These are phyloP conservation scores for Dyspetes luteomarginatus DNA, from an alignment of 2,888 invertebrate species.

Conservation along the genomic window DNA sequence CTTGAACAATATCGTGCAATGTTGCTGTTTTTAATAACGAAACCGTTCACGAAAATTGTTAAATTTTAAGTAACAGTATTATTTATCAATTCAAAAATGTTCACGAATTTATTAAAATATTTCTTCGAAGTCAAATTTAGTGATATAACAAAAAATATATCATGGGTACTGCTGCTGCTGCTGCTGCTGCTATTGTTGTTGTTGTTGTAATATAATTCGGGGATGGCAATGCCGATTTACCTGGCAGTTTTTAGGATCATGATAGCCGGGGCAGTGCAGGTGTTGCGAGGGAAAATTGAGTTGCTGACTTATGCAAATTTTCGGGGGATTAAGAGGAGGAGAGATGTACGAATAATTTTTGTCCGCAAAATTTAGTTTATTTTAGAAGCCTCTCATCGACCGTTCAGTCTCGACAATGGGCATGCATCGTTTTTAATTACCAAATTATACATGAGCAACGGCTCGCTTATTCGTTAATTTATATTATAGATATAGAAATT, in stretches of 20 bases:
- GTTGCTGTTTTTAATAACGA: too few relatives aligned
- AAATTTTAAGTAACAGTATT: too few relatives aligned
- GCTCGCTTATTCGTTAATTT: slow-evolving; percentile 57
- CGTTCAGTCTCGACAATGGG: slow-evolving; percentile 41
- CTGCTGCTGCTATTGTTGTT: slow-evolving; percentile 15
- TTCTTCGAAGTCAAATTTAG: too few relatives aligned
- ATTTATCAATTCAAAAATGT: too few relatives aligned
- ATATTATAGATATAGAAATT: too few relatives aligned
- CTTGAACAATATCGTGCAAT: too few relatives aligned
- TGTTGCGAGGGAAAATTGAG: slow-evolving; percentile 38
- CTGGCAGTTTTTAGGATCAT: slow-evolving; percentile 9
- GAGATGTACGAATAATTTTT: slow-evolving; percentile 36
- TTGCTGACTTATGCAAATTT: slow-evolving; percentile 66
- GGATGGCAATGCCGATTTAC: slow-evolving; percentile 6
- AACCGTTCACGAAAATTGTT: too few relatives aligned
- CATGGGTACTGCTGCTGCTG: slow-evolving; percentile 7
- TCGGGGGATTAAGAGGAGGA: slow-evolving; percentile 40
- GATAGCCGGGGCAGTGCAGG: background rate
- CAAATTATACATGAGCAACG: slow-evolving; percentile 66
- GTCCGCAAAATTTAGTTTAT: slow-evolving; percentile 44
- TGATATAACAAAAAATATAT: too few relatives aligned
- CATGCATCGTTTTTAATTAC: slow-evolving; percentile 68
- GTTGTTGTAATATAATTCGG: slow-evolving; percentile 7
- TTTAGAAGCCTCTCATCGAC: slow-evolving; percentile 42
- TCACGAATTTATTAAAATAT: too few relatives aligned